phyloP scores from a whole-genome alignment of 1,140 invertebrate genomes.

The Aphidius gifuensis region DNA sequence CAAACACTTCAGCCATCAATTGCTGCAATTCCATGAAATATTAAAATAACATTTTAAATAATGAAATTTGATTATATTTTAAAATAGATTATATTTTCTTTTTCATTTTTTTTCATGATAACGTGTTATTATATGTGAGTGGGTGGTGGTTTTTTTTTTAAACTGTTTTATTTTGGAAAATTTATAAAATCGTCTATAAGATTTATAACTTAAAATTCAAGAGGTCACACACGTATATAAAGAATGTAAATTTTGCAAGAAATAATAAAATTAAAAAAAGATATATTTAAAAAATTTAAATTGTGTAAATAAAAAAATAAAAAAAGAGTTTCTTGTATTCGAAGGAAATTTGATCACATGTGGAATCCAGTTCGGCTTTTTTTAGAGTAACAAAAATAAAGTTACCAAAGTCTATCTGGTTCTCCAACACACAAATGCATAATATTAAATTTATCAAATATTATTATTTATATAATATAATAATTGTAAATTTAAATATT shows the following conservation, averaged over 20 bases:
- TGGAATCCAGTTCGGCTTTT: constrained; percentile 24
- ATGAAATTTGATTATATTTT: too few relatives aligned
- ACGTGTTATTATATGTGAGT: too few relatives aligned
- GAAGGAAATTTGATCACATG: constrained; percentile 20
- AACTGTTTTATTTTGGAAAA: background rate
- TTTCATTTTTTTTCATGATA: too few relatives aligned
- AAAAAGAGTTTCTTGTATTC: background rate
- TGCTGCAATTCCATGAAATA: background rate
- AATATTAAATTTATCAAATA: too few relatives aligned
- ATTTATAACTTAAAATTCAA: background rate
- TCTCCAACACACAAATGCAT: too few relatives aligned
- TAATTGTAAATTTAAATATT: too few relatives aligned
- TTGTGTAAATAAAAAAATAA: background rate
- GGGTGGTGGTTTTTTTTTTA: too few relatives aligned
- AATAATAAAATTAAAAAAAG: too few relatives aligned
- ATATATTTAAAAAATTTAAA: background rate
- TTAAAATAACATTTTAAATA: background rate
- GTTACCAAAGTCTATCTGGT: background rate
- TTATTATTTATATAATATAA: too few relatives aligned
- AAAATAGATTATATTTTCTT: too few relatives aligned
- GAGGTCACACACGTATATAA: background rate
- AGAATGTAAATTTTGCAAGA: too few relatives aligned
- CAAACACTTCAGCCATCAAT: background rate
- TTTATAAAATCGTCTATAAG: background rate
- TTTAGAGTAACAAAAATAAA: constrained; percentile 24